phyloP scores from a whole-genome alignment of 2,888 invertebrate species.

The Eupithecia insigniata region DNA sequence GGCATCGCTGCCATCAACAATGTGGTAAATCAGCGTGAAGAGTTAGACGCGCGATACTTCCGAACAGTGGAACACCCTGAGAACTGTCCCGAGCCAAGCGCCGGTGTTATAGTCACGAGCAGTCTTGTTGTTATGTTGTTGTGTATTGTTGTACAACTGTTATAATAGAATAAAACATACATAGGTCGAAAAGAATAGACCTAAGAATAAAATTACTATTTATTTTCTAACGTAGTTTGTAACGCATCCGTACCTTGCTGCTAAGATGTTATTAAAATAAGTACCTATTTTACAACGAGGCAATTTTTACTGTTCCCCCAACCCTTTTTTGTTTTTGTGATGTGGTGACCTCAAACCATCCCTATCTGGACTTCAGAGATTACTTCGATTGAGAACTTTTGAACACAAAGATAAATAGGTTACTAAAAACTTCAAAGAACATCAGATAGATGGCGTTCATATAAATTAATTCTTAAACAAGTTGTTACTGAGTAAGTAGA shows the following conservation, averaged over 20 bases:
- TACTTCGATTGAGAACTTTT: too few species aligned
- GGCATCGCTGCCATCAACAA: constrained; percentile 52
- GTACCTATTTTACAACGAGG: not conserved
- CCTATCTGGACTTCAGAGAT: not conserved
- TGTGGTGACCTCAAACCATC: not conserved
- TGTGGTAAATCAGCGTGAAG: constrained; percentile 54
- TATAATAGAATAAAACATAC: constrained; percentile 24
- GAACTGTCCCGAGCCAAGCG: constrained; percentile 67
- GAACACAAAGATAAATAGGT: too few species aligned
- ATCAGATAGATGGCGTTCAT: too few species aligned
- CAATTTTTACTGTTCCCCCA: too few species aligned
- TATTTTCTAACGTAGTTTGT: constrained; percentile 3
- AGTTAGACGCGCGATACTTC: constrained; percentile 67
- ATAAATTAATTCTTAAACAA: too few species aligned
- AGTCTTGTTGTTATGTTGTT: constrained; percentile 68
- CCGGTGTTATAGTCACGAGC: constrained; percentile 62
- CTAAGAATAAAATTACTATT: not conserved
- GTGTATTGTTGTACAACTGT: constrained; percentile 57
- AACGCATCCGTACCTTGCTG: not conserved
- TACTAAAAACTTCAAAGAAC: too few species aligned
- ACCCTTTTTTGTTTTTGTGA: not conserved
- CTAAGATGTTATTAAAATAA: not conserved
- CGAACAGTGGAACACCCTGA: constrained; percentile 57
- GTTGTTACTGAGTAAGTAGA: too few species aligned
- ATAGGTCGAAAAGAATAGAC: not conserved